Conservation (phyloP, 1,140 invertebrate genomes). For the Harpegnathos saltator region DNA sequence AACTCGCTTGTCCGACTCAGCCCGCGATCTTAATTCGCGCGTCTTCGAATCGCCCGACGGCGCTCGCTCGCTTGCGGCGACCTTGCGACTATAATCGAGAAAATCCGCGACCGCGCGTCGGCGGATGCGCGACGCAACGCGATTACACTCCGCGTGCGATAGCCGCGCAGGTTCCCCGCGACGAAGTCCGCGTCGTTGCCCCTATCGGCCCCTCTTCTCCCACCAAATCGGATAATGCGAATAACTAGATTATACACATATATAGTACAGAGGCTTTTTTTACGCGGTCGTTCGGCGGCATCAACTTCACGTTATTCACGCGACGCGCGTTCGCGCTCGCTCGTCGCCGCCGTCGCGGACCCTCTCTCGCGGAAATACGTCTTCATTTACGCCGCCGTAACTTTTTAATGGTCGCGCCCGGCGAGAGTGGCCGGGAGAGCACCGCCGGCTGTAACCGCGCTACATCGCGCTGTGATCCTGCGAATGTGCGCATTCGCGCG, state of each 20-base stretch:
- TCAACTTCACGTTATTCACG: constrained; percentile 11
- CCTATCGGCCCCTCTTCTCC: no score
- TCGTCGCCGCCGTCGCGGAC: neutral
- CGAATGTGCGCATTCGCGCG: constrained; percentile 22
- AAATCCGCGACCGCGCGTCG: no score
- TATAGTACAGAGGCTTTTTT: no score
- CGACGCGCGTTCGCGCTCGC: neutral
- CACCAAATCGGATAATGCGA: constrained; percentile 25
- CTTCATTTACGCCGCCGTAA: constrained; percentile 75
- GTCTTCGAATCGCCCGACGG: constrained; percentile 21
- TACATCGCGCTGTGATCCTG: constrained; percentile 11
- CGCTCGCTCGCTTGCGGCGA: neutral
- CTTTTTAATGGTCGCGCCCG: constrained; percentile 73
- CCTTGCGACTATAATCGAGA: neutral
- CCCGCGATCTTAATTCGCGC: constrained; percentile 61
- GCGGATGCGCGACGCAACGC: no score
- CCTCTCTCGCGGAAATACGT: constrained; percentile 65
- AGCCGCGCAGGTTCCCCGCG: no score
- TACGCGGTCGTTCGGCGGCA: constrained; percentile 23
- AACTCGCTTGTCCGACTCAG: constrained; percentile 61
- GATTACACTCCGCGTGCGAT: constrained; percentile 11
- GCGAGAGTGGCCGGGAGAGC: constrained; percentile 36
- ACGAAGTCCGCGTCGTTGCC: no score
- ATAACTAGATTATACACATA: constrained; percentile 32
- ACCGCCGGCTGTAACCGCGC: constrained; percentile 26